Evolutionary conservation across 1,140 invertebrate genomes (phyloP), one percentile per base, ranked within the genome.

Genomic region (Drosophila gunungcola): DNA sequence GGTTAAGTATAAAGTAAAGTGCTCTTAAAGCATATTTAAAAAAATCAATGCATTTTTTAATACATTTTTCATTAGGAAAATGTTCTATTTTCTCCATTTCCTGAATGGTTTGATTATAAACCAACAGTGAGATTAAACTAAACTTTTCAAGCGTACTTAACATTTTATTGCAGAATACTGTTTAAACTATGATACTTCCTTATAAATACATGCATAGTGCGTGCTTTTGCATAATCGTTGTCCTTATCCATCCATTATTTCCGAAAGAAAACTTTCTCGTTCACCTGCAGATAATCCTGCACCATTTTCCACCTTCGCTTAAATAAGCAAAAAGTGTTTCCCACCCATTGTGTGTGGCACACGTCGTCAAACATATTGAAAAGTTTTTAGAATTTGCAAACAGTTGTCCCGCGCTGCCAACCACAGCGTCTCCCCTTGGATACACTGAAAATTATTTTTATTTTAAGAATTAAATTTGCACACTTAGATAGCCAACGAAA

Each of bases 341-440:
- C 72, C 72, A 58, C 43, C 73, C 73, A 75, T 76, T 60, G 73
- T 77, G 63, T 43, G 67, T 76, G 53, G 73, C 62, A 76, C 62
- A 76, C 73, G 73, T 76, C 73, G 62, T 52, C 79, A 72, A 70
- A 83, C 84, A 83, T 89, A 89, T 89, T 84, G 84, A 89, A 89
- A 89, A 89, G 69, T 89, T 89, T 80, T 75, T 70, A 74, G 84
- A 89, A 84, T 89, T 88, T 89, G 80, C 77, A 89, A 84, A 80
- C 84, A 89, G 73, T 89, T 80, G 84, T 80, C 60, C 80, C 76
- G 76, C 72, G 68, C 76, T 77, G 73, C 61, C 80, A 89, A 73
- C 84, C 84, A 48, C 84, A 89, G 48, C 34, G 38, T 53, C 32
- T 68, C 45, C 49, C 48, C 48, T 65, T 29, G 25, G 10, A 13